Percentiles rank a stretch among this genome's conserved stretches.
Conservation (phyloP, 1,140 invertebrate genomes). For the Lasaia peninsularis region DNA sequence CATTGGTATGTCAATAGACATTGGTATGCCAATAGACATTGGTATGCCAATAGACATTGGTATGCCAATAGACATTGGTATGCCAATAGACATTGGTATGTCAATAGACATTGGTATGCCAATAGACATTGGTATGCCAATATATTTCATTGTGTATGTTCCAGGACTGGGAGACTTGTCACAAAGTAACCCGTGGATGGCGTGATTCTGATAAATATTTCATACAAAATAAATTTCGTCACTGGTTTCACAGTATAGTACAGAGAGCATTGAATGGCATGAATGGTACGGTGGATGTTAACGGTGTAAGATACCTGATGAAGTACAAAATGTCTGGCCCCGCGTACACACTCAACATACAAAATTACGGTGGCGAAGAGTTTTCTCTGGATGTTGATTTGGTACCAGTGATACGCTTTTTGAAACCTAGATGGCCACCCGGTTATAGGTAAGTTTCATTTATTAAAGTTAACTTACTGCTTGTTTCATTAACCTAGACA, state of each 20-base stretch:
- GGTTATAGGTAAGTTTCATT: conserved; percentile 42
- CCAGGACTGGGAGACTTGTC: conserved; percentile 48
- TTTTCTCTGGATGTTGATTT: conserved; percentile 66
- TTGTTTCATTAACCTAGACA: no score
- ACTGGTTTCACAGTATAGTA: conserved; percentile 63
- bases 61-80: no score
- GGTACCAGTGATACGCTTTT: conserved; percentile 69
- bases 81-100: no score
- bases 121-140: no score
- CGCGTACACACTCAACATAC: conserved; percentile 66
- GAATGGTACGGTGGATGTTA: conserved; percentile 34
- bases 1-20: no score
- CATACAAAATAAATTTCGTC: conserved; percentile 62
- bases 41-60: no score
- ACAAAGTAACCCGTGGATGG: conserved; percentile 54
- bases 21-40: no score
- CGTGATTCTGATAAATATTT: conserved; percentile 52
- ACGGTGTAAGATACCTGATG: conserved; percentile 46
- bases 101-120: no score
- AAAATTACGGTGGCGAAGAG: conserved; percentile 24
- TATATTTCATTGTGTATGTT: no score
- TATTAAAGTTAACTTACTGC: not conserved
- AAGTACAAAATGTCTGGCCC: conserved; percentile 63
- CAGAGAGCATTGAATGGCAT: conserved; percentile 43
- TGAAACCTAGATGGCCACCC: conserved; percentile 39